Evolutionary conservation across 2,113 vertebrate species (phyloP), one percentile per base, ranked within the genome.

Genomic region (Oryzias celebensis): DNA sequence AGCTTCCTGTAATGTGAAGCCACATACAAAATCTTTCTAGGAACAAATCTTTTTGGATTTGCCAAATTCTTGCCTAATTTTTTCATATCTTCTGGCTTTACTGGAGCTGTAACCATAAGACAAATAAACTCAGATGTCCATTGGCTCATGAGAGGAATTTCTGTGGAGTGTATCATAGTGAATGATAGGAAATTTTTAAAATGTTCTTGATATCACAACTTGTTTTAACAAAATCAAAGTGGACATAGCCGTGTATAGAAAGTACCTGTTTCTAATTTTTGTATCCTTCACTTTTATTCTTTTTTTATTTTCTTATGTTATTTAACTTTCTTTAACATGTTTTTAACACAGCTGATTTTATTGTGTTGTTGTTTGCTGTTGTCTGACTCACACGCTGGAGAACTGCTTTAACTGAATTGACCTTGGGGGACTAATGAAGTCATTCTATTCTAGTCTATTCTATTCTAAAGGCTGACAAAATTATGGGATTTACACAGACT

Each of bases 151-250:
- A 76, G 52, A 79, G 57, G 73, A 84, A 84, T 84, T 67, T 79
- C 79, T 85, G 76, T 85, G 82, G 77, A 75, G 80, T 82, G 68
- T 88, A 74, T 83, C 82, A 81, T 79, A 70, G 82, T 64, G 77
- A 64, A 73, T 60, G 72, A 82, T 28, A 4, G 68, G 64, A 65
- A 60, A 68, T 52, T 50, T 44, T 51, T 43, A 82, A 48, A 48
- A 10, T 2, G 7, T 36, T 36, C 36, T 10, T 36, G 10, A 12
- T 36, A 81, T 76, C 53, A 67, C 65, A 82, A 65, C 64, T 12
- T 12, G 3, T 36, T 12, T 36, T 36, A 36, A 36, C 20, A 20
- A 20, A 20, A 20, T 20, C 20, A 20, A 20, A 20, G 20, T 20
- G 20, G 20, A 20, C 20, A 20, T 20, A 20, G 1, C 20, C 20